Base-by-base conservation (phyloP, 2,797 vertebrate genomes). In the Thamnophis elegans region DNA sequence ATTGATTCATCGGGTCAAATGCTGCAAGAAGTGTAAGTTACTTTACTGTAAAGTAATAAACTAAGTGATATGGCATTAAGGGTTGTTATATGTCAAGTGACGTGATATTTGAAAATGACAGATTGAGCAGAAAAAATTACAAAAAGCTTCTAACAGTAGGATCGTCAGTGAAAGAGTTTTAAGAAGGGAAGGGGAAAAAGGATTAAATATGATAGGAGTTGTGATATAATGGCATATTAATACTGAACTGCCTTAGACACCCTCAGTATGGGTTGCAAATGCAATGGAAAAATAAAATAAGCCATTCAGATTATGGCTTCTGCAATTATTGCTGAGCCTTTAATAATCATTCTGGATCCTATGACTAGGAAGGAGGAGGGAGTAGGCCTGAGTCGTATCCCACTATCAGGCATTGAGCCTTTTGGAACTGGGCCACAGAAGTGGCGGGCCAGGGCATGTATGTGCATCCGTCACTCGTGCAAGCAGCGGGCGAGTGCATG, bases 11-110 rank as follows among this genome's bases (percentile, higher is more conserved):
- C 97, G 56, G 96, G 94, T 60, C 95, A 95, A 91, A 97, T 94
- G 0, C 97, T 98, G 54, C 97, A 97, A 93, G 98, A 98, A 97
- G 97, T 98, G 98, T 98, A 97, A 98, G 98, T 97, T 93, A 88
- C 92, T 94, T 89, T 93, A 91, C 53, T 85, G 2, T 89, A 28
- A 16, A 28, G 54, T 73, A 28, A 90, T 90, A 20, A 5, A 32
- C 8, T 32, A 86, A 55, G 32, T 16, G 65, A 78, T 88, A 26
- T 78, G 25, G 14, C 78, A 36, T 12, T 55, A 28, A n/a, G 8
- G 14, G 36, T 36, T 42, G 53, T 51, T 88, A 90, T 56, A 18
- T 87, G 42, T 89, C 9, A 12, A 53, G 10, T 55, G 73, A 28
- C 3, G 10, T 47, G 85, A 47, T 58, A 54, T 56, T 59, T 60